phyloP scores from a whole-genome alignment of 1,140 invertebrate species.

The Habropoda laboriosa region DNA sequence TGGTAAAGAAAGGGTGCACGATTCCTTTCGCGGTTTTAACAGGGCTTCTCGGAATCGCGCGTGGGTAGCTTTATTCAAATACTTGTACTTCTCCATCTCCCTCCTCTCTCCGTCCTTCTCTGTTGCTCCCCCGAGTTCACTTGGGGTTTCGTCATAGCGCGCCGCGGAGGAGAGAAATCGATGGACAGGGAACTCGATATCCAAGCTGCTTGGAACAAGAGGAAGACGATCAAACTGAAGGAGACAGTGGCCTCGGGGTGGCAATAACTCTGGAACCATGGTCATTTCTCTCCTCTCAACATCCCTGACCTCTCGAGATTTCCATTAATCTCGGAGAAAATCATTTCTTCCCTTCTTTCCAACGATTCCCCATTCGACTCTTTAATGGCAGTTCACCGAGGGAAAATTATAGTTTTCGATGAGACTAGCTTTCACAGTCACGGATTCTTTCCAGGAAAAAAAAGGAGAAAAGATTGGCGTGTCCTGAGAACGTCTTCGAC shows the following conservation, averaged over 20 bases:
- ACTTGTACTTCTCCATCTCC: neutral
- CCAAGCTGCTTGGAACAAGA: too few relatives aligned
- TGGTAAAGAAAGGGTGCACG: slow-evolving; percentile 23
- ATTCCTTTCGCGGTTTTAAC: slow-evolving; percentile 34
- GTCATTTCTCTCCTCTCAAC: neutral
- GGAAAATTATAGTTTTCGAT: neutral
- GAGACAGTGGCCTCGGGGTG: neutral
- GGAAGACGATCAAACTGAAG: neutral
- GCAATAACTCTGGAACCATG: neutral
- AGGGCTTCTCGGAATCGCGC: slow-evolving; percentile 32
- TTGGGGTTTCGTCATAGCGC: neutral
- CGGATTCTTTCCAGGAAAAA: too few relatives aligned
- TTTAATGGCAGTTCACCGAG: neutral
- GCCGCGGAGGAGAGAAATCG: neutral
- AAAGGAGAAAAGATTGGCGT: too few relatives aligned
- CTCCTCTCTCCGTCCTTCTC: neutral
- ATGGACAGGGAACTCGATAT: slow-evolving; percentile 2
- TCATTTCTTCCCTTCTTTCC: neutral
- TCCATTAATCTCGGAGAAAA: slow-evolving; percentile 6
- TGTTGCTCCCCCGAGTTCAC: neutral
- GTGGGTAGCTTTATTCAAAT: slow-evolving; percentile 46
- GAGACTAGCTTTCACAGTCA: neutral
- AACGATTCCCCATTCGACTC: neutral
- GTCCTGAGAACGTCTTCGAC: too few relatives aligned
- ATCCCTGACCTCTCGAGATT: neutral